phyloP scores from a whole-genome alignment of 2,888 invertebrate genomes.

The Crossocerus cetratus region DNA sequence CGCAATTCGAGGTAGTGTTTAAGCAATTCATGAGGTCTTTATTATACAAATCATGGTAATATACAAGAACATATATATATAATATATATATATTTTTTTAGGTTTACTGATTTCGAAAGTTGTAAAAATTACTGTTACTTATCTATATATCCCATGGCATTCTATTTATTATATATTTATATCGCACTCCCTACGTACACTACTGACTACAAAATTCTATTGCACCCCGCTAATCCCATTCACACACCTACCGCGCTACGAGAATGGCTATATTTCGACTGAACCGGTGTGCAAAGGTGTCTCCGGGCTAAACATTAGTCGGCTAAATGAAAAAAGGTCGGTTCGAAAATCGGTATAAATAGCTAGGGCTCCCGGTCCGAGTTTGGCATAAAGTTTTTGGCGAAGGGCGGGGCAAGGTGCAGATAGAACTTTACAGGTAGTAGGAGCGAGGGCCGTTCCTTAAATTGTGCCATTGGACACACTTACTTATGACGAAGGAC shows the following conservation, averaged over 20 bases:
- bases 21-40: constrained; percentile 59
- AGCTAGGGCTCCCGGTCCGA: too few relatives aligned
- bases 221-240: constrained; percentile 45
- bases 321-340: too few relatives aligned
- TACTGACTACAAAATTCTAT: constrained; percentile 53
- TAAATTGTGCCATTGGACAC: too few relatives aligned
- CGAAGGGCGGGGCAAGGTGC: too few relatives aligned
- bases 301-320: too few relatives aligned
- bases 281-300: too few relatives aligned
- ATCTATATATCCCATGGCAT: constrained; percentile 39
- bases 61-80: constrained; percentile 50
- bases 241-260: constrained; percentile 5
- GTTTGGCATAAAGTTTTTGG: too few relatives aligned
- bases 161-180: constrained; percentile 46
- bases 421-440: too few relatives aligned
- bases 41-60: constrained; percentile 62
- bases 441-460: too few relatives aligned
- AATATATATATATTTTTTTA: constrained; percentile 55
- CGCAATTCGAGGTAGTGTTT: constrained; percentile 15
- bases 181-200: constrained; percentile 34
- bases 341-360: too few relatives aligned
- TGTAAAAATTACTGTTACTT: constrained; percentile 56
- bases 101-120: constrained; percentile 46
- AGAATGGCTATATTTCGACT: not conserved
- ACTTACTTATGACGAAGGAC: not conserved